Base-by-base conservation (phyloP, 1,140 invertebrate genomes). In the Thaumetopoea pityocampa region DNA sequence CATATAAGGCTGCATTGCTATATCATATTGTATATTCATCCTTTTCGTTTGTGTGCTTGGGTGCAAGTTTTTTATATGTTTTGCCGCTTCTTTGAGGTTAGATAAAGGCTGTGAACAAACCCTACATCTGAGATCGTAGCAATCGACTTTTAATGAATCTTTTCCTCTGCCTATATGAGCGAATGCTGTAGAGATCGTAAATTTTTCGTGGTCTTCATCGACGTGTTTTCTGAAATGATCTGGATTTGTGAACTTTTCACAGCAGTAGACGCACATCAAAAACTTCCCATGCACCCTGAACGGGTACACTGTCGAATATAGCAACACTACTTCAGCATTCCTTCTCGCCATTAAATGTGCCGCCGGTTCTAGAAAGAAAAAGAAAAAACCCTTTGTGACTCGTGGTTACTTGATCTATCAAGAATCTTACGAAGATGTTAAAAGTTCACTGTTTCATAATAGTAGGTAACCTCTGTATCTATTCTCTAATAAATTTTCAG, bases 181-280 rank as follows among this genome's bases (percentile, higher is more conserved):
- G 24, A 67, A 64, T 3, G 64, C 60, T 3, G 45, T 61, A 5
- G 35, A 32, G 1, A 58, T 27, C 3, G 22, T 58, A 27, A 53
- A 61, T 3, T 33, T 36, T 12, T 52, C 7, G 15, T 64, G 64
- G 2, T 34, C 20, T 0, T 43, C 41, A 4, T 54, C 42, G 8
- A 61, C 26, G 18, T 67, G 64, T 1, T 30, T 11, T 12, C 64
- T 42, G 44, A 45, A 64, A 17, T 26, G 23, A 1, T 5, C 8
- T 1, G 63, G 59, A 14, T 61, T 51, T n/a, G 54, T 51, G 26
- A 50, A 60, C 5, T 28, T 51, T 19, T 83, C 74, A 35, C 63
- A 66, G 56, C 79, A 83, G 52, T 77, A 83, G 28, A 83, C 72
- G 41, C 79, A 83, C 14, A 69, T 48, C 53, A 83, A 52, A 1